Percentiles rank a stretch among this genome's conserved stretches.
Evolutionary conservation across 2,113 vertebrate species (phyloP).

Genomic region (Octodon degus): DNA sequence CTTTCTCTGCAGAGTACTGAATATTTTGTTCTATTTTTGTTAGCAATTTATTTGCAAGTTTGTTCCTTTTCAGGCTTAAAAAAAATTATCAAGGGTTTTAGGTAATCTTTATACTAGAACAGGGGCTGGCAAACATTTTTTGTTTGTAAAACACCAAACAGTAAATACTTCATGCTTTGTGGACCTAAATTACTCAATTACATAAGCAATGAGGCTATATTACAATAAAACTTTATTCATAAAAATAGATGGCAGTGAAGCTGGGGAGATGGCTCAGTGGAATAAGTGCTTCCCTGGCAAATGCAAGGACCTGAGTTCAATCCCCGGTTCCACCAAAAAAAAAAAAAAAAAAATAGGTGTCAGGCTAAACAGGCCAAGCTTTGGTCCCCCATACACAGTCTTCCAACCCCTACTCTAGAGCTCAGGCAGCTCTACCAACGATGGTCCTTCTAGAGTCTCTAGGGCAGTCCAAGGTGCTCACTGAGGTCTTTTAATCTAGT

Average conservation of each 20-base stretch:
- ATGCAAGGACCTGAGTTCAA: too few species aligned
- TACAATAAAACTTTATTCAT: slow-evolving; percentile 52
- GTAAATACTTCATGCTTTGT: slow-evolving; percentile 52
- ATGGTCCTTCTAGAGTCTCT: background rate
- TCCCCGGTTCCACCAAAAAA: too few species aligned
- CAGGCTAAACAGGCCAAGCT: background rate
- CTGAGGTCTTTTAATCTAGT: background rate
- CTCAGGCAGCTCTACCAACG: background rate
- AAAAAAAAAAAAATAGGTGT: too few species aligned
- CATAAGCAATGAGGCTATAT: background rate
- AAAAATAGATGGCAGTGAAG: background rate
- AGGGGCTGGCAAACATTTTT: slow-evolving; percentile 8
- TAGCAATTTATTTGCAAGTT: background rate
- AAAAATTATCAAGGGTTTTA: background rate
- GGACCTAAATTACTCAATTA: slow-evolving; percentile 9
- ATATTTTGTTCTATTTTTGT: background rate
- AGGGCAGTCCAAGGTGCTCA: background rate
- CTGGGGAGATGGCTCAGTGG: too few species aligned
- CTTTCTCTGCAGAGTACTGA: slow-evolving; percentile 35
- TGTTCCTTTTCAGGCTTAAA: slow-evolving; percentile 13
- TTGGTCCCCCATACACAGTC: background rate
- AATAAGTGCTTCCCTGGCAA: too few species aligned
- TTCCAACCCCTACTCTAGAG: background rate
- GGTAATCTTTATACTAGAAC: background rate
- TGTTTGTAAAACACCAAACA: background rate